Evolutionary conservation across 2,797 vertebrate genomes (phyloP), one percentile per base, ranked within the genome.

Genomic region (Oreochromis grahami): DNA sequence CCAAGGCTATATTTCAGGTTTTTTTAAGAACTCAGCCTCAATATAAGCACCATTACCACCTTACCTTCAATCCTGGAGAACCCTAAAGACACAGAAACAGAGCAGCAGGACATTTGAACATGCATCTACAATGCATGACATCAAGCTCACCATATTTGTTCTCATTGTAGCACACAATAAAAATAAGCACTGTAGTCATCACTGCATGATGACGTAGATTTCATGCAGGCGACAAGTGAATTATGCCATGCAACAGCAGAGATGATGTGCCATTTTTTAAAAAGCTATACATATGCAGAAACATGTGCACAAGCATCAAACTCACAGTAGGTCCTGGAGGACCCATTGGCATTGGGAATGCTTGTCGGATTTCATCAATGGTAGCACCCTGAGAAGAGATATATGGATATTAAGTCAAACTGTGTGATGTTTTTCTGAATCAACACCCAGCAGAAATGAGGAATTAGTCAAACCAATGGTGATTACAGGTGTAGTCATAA

Each of bases 341-440:
- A 55, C 96, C 96, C 96, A 96, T 95, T 5, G 96, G 95, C 77
- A 96, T 81, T 2, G 95, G 94, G 86, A 97, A 96, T 7, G 94
- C 93, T 78, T 96, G 87, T 52, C 95, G 92, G 41, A 95, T 85
- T 24, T 96, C 95, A 2, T 96, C 96, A 13, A 95, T 36, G 8
- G 90, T 93, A 76, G 95, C 91, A 2, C 93, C 93, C 96, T 97
- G 81, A 32, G 24, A 79, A 89, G 29, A 19, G 17, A 94, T 36
- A 19, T 17, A 48, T 50, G 5, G n/a, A 15, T 38, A 68, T 55
- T 36, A 29, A 5, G 19, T 58, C 45, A 15, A 82, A 15, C 5
- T 79, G 56, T 45, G 34, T 29, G 8, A 77, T 56, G 13, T 17
- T 70, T 76, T 79, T 76, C 56, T 76, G 11, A 74, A 74, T 74